Percentiles rank a stretch among this genome's conserved stretches.
Evolutionary conservation across 37 sponge, comb jelly and placozoan genomes (phyloP).

Genomic region (Spongilla lacustris): DNA sequence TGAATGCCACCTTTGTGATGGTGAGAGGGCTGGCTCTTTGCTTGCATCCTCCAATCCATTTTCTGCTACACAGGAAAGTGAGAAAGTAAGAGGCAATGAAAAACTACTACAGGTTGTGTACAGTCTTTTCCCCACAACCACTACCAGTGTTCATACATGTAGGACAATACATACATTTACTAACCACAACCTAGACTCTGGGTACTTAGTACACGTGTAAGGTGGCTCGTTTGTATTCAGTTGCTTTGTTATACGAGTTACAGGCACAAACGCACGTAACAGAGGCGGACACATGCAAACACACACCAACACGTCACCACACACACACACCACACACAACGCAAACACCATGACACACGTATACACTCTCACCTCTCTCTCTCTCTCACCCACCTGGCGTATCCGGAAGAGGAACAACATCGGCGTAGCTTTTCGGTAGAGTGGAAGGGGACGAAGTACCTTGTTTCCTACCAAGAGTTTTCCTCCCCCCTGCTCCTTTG

Average conservation of each 20-base stretch:
- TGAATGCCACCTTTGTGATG: slow-evolving; percentile 48
- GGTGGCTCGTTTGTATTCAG: too few species aligned
- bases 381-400: background rate
- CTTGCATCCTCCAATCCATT: background rate
- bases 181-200: background rate
- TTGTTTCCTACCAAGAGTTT: background rate
- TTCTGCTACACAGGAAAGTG: too few species aligned
- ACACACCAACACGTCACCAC: too few species aligned
- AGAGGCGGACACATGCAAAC: too few species aligned
- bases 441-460: background rate
- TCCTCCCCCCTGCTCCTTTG: background rate
- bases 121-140: background rate
- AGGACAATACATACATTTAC: background rate
- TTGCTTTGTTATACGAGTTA: too few species aligned
- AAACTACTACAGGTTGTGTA: background rate
- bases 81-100: background rate
- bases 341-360: background rate
- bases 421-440: background rate
- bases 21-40: slow-evolving; percentile 1
- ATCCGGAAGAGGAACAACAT: background rate
- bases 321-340: background rate
- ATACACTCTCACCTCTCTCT: background rate
- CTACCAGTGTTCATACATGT: background rate
- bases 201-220: background rate
- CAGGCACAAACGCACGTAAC: too few species aligned